These are phyloP conservation scores for Aspiorhynchus laticeps DNA, from an alignment of 2,113 vertebrate species.

Conservation along the genomic window DNA sequence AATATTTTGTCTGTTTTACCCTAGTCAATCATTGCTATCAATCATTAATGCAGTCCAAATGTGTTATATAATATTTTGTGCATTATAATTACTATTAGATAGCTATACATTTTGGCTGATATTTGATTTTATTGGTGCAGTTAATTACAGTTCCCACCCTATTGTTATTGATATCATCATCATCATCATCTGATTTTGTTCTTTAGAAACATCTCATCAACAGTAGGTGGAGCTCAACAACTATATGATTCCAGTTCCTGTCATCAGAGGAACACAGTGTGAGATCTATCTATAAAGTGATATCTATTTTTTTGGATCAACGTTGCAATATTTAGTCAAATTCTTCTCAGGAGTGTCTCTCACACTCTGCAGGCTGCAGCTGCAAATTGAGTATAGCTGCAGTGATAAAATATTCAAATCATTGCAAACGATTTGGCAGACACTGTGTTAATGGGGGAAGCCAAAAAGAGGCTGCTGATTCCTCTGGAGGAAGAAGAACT, in stretches of 20 bases:
- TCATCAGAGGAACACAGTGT: neutral
- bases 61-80: neutral
- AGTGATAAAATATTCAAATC: conserved; percentile 5
- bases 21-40: neutral
- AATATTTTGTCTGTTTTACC: neutral
- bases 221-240: conserved; percentile 34
- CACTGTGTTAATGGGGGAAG: conserved; percentile 7
- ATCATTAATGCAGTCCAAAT: neutral
- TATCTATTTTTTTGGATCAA: neutral
- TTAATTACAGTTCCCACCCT: neutral
- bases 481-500: neutral
- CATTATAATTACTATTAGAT: neutral
- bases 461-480: conserved; percentile 8
- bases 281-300: neutral
- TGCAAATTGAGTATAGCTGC: conserved; percentile 18
- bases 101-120: neutral
- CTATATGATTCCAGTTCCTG: neutral
- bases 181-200: neutral
- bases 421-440: conserved; percentile 25
- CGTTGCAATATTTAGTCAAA: conserved; percentile 1
- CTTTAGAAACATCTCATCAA: neutral
- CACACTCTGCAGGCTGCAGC: neutral
- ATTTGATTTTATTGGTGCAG: neutral
- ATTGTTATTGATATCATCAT: neutral
- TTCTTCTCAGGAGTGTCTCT: neutral